These are phyloP conservation scores for Bathynomus jamesi DNA, from an alignment of 1,140 invertebrate species.

Conservation along the genomic window DNA sequence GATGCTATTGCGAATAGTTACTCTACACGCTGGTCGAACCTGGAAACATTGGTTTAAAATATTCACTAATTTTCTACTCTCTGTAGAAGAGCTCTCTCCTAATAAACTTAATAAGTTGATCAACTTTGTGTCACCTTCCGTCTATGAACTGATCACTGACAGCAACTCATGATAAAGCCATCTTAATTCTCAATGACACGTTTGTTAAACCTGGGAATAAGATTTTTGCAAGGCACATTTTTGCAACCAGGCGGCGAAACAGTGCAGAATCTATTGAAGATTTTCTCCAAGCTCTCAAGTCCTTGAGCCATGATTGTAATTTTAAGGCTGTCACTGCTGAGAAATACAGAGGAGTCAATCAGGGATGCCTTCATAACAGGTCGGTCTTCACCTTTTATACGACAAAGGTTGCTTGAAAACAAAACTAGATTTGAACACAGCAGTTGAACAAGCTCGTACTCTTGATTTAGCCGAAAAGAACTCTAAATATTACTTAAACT, in stretches of 20 bases:
- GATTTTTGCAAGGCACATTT: neutral
- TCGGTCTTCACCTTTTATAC: constrained; percentile 8
- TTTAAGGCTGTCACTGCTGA: constrained; percentile 19
- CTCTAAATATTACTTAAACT: neutral
- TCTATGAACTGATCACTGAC: too few species aligned
- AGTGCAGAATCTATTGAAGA: too few species aligned
- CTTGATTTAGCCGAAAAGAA: constrained; percentile 9
- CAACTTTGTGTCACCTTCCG: neutral
- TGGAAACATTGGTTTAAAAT: neutral
- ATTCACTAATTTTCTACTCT: too few species aligned
- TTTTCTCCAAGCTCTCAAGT: too few species aligned
- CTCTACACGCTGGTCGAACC: neutral
- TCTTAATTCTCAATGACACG: neutral
- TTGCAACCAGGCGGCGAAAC: neutral
- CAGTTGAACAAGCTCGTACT: constrained; percentile 18
- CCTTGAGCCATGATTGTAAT: constrained; percentile 27
- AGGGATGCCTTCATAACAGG: constrained; percentile 25
- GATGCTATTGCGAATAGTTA: neutral
- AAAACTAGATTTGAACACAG: constrained; percentile 12
- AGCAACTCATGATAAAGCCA: too few species aligned
- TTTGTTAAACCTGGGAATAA: neutral
- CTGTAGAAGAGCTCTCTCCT: too few species aligned
- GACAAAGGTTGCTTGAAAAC: constrained; percentile 26
- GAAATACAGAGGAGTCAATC: constrained; percentile 13
- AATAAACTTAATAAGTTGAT: neutral